Evolutionary conservation across 2,888 invertebrate genomes (phyloP), one percentile per base, ranked within the genome.

Genomic region (Iselma pallidipennis): DNA sequence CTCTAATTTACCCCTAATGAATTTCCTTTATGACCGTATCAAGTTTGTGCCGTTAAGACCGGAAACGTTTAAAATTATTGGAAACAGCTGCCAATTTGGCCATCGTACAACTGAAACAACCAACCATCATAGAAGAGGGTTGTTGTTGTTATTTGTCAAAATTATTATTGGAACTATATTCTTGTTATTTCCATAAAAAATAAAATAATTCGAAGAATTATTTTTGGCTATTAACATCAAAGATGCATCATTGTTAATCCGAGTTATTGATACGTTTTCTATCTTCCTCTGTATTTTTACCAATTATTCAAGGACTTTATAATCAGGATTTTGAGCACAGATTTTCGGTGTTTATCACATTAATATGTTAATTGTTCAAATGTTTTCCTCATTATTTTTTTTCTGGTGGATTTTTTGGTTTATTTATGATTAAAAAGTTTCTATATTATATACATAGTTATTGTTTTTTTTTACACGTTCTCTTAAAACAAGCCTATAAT

Each of bases 21-120:
- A n/a, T n/a, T n/a, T n/a, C n/a, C n/a, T n/a, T n/a, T n/a, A n/a
- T 48, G 28, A 21, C 28, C 37, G 31, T 31, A 52, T 6, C 37
- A 16, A 12, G 25, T 33, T 53, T 23, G 14, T 50, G 23, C 26
- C 52, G 25, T 52, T 52, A n/a, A n/a, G n/a, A n/a, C n/a, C n/a
- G n/a, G n/a, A n/a, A n/a, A n/a, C n/a, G n/a, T n/a, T n/a, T n/a
- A n/a, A 52, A 58, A 58, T 52, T 58, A 58, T 58, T 58, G 52
- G 58, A 52, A 58, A 58, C 58, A 58, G 52, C 58, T 58, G 58
- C 52, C n/a, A n/a, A n/a, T n/a, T n/a, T n/a, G n/a, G n/a, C n/a
- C n/a, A n/a, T n/a, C n/a, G n/a, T n/a, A n/a, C n/a, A n/a, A n/a
- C n/a, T n/a, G n/a, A n/a, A n/a, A n/a, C n/a, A n/a, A n/a, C n/a